Evolutionary conservation across 2,113 vertebrate genomes (phyloP).

Genomic region (Acrocephalus arundinaceus): DNA sequence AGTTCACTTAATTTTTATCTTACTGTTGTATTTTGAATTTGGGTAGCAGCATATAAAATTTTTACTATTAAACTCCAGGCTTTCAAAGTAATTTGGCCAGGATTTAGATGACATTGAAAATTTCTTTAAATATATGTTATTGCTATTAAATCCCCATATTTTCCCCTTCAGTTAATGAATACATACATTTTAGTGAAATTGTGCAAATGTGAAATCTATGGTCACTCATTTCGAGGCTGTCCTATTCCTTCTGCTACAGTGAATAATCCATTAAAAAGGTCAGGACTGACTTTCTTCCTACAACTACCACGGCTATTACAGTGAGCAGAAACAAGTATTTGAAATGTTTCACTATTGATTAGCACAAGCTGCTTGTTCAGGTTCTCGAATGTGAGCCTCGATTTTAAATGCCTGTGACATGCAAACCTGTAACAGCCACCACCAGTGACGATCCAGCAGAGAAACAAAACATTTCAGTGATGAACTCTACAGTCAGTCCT

Average conservation of each 20-base stretch:
- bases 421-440: not conserved
- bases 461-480: not conserved
- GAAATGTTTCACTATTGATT: not conserved
- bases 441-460: not conserved
- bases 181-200: not conserved
- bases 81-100: slow-evolving; percentile 1
- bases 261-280: slow-evolving; percentile 1
- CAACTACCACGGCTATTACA: not conserved
- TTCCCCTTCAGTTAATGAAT: slow-evolving; percentile 5
- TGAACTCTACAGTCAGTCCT: not conserved
- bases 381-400: not conserved
- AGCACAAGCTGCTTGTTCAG: not conserved
- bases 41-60: not conserved
- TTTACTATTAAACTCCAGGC: not conserved
- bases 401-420: not conserved
- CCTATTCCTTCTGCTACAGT: not conserved
- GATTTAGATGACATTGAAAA: not conserved
- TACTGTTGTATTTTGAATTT: not conserved
- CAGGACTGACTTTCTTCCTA: not conserved
- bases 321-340: not conserved
- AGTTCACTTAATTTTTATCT: not conserved
- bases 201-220: not conserved
- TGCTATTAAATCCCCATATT: slow-evolving; percentile 4
- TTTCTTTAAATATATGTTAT: not conserved
- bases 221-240: not conserved